Conservation (phyloP, 2,797 vertebrate genomes). For the Falco naumanni region DNA sequence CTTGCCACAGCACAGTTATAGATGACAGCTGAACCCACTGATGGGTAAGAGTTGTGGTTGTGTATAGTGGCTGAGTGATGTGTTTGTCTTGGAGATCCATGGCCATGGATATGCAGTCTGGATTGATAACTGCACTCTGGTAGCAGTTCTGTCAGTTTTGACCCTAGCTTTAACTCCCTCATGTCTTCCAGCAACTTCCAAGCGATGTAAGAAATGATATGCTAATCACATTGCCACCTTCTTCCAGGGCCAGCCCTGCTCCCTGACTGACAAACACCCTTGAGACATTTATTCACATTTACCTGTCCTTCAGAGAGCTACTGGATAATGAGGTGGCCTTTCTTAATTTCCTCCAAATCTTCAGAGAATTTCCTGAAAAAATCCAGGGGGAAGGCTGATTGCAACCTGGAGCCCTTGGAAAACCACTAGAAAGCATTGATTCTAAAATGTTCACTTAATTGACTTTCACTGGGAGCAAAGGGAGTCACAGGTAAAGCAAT, state of each 20-base stretch:
- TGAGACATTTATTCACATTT: background rate
- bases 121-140: background rate
- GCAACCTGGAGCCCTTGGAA: background rate
- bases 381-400: background rate
- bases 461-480: background rate
- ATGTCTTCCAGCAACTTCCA: background rate
- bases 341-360: background rate
- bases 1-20: background rate
- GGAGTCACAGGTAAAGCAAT: background rate
- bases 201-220: background rate
- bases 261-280: accelerated
- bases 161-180: background rate
- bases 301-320: background rate
- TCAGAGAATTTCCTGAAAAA: background rate
- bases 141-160: background rate
- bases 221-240: background rate
- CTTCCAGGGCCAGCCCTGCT: background rate
- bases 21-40: background rate
- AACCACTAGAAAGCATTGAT: background rate
- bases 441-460: background rate
- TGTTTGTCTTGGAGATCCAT: background rate
- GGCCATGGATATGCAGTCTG: background rate
- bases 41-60: background rate
- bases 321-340: background rate
- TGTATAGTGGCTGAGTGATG: background rate